Conservation (phyloP, 2,888 invertebrate genomes). For the Acanthoscelides obtectus region DNA sequence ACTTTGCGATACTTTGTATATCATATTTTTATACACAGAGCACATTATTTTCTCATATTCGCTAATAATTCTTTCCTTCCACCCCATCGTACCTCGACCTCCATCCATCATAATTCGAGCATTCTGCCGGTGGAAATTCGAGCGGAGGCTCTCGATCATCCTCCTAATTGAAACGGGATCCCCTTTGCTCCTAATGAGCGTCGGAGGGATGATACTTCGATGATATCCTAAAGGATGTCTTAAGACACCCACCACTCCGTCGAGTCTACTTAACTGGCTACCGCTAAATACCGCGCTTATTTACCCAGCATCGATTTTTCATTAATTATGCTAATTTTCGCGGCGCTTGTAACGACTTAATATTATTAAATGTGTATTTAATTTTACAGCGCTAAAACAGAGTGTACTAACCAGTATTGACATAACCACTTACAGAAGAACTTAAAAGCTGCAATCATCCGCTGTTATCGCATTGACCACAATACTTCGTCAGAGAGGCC, state of each 20-base stretch:
- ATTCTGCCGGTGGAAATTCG: background rate
- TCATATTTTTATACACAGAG: no score
- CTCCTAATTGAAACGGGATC: background rate
- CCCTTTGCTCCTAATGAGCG: background rate
- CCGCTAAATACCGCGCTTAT: background rate
- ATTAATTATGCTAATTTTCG: background rate
- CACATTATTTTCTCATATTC: no score
- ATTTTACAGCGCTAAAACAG: no score
- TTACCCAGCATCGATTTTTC: background rate
- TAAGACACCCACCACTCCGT: background rate
- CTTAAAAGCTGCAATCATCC: no score
- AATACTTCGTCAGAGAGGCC: no score
- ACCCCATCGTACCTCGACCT: background rate
- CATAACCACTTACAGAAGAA: no score
- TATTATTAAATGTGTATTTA: background rate
- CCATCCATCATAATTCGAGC: background rate
- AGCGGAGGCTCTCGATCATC: background rate
- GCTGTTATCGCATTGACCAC: no score
- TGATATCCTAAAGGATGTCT: background rate
- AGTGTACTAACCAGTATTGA: no score
- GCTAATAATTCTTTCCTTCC: background rate
- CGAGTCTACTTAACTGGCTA: background rate
- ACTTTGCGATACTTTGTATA: no score
- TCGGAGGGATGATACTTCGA: background rate
- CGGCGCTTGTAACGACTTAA: background rate